phyloP scores from a whole-genome alignment of 2,888 invertebrate species.

The Synergus umbraculus region DNA sequence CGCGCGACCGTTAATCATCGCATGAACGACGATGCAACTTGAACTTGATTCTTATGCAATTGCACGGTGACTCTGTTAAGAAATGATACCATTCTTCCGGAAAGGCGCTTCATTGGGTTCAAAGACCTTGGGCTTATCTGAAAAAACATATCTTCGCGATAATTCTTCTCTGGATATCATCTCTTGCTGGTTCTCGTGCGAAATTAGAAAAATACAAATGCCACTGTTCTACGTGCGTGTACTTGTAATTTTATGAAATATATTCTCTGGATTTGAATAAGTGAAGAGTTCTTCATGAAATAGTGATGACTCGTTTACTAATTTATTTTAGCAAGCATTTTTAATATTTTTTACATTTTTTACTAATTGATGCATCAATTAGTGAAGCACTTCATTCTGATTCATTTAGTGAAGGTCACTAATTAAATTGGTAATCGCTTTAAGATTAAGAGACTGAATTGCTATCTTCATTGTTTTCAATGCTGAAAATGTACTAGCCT shows the following conservation, averaged over 20 bases:
- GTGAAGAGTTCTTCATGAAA: too few species aligned
- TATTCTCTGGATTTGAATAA: neutral
- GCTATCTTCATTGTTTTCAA: too few species aligned
- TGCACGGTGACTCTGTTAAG: constrained; percentile 22
- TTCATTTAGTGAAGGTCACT: too few species aligned
- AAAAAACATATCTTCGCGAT: neutral
- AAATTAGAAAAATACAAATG: constrained; percentile 3
- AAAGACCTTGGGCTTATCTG: constrained; percentile 32
- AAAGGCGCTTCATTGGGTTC: constrained; percentile 23
- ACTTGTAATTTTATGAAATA: neutral
- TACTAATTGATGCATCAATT: too few species aligned
- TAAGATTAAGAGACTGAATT: too few species aligned
- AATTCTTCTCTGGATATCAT: neutral
- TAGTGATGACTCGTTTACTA: too few species aligned
- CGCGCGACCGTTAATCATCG: constrained; percentile 72
- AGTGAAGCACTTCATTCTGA: too few species aligned
- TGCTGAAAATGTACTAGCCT: too few species aligned
- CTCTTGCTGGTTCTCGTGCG: neutral
- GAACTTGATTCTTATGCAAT: constrained; percentile 38
- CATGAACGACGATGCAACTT: constrained; percentile 63
- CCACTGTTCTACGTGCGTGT: neutral
- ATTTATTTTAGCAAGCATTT: too few species aligned
- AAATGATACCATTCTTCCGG: constrained; percentile 19
- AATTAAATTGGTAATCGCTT: too few species aligned
- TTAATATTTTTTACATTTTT: too few species aligned